Conservation (phyloP, 2,113 vertebrate species). For the Muntiacus muntjak region DNA sequence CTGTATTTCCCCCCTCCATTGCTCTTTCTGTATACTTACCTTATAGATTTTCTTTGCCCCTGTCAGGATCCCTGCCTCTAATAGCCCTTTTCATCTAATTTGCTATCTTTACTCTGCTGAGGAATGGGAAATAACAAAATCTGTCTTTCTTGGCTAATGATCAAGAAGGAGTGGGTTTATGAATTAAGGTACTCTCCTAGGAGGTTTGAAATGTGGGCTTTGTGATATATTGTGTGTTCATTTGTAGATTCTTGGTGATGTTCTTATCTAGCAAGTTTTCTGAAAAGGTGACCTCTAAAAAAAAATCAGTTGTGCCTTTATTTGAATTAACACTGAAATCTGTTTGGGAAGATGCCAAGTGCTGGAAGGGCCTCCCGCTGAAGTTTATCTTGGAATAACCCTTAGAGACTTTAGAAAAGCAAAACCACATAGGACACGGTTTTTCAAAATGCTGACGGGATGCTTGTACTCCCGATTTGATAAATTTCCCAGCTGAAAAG, state of each 20-base stretch:
- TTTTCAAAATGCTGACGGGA: neutral
- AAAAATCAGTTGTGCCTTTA: neutral
- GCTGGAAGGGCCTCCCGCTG: neutral
- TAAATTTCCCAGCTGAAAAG: neutral
- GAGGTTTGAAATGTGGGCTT: neutral
- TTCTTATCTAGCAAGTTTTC: neutral
- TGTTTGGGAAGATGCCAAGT: slow-evolving; percentile 13
- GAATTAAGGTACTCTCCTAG: neutral
- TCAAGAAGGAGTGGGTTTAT: neutral
- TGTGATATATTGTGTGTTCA: neutral
- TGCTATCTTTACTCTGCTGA: neutral
- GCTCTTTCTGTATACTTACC: neutral
- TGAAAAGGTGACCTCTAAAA: slow-evolving; percentile 5
- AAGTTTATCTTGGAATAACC: slow-evolving; percentile 21
- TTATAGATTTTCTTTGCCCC: neutral
- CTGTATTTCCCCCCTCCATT: neutral
- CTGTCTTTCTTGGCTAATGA: neutral
- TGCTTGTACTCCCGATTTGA: neutral
- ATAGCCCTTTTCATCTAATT: neutral
- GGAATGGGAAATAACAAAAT: neutral
- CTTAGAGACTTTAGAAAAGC: slow-evolving; percentile 21
- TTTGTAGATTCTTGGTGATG: neutral
- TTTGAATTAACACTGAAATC: neutral
- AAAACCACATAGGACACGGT: neutral
- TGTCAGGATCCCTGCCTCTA: neutral